Conservation (phyloP, 2,113 vertebrate genomes). For the Nothoprocta perdicaria region DNA sequence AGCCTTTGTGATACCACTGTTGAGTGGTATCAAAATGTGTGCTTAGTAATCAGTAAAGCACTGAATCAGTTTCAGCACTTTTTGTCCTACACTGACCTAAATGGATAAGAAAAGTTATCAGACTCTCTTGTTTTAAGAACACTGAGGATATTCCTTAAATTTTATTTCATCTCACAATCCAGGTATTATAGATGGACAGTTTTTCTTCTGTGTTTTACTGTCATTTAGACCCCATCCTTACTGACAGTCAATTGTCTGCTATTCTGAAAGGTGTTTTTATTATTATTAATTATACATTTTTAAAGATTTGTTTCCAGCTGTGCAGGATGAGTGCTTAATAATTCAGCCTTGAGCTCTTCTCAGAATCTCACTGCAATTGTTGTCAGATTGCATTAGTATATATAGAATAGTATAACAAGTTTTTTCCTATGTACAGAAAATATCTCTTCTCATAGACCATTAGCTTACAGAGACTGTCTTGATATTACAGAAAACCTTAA, state of each 20-base stretch:
- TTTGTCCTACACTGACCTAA: background rate
- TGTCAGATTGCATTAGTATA: background rate
- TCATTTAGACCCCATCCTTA: fast-evolving
- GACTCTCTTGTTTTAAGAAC: background rate
- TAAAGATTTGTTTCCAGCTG: background rate
- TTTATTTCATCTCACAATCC: background rate
- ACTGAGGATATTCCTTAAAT: background rate
- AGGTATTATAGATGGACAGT: background rate
- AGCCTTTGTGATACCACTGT: background rate
- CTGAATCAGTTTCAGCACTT: background rate
- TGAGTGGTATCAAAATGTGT: background rate
- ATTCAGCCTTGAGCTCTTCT: background rate
- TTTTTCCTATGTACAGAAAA: background rate
- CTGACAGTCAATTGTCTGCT: background rate
- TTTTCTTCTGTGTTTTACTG: background rate
- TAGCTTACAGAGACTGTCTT: fast-evolving
- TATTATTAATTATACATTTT: background rate
- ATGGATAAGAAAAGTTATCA: background rate
- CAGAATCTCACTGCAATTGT: background rate
- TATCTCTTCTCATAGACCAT: background rate
- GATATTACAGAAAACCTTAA: background rate
- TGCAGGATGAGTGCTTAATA: background rate
- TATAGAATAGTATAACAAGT: background rate
- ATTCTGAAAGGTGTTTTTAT: background rate
- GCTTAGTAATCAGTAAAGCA: background rate